Conservation (phyloP, 2,888 invertebrate species). For the Dasypogon diadema region DNA sequence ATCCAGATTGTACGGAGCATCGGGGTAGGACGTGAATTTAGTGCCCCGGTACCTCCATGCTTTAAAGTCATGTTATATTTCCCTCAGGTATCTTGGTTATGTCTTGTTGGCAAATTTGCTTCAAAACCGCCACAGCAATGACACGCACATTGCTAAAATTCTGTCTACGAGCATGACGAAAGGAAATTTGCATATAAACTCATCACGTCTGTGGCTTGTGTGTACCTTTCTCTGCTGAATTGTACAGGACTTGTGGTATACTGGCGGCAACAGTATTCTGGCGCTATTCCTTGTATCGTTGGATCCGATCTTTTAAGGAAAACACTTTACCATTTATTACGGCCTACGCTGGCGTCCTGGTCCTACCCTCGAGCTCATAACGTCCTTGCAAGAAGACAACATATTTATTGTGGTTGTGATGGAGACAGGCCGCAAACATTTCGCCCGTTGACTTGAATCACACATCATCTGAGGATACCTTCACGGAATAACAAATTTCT, state of each 20-base stretch:
- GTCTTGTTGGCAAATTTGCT: conserved; percentile 13
- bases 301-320: conserved; percentile 4
- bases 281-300: conserved; percentile 3
- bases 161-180: background rate
- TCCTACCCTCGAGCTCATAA: background rate
- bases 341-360: background rate
- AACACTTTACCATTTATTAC: conserved; percentile 16
- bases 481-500: conserved; percentile 10
- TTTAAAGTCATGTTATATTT: conserved; percentile 30
- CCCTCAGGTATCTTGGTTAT: conserved; percentile 14
- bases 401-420: background rate
- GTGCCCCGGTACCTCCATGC: background rate
- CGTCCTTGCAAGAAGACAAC: background rate
- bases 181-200: conserved; percentile 42
- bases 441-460: background rate
- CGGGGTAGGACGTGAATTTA: background rate
- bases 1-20: background rate
- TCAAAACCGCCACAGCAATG: background rate
- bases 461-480: background rate
- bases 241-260: too few species aligned
- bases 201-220: conserved; percentile 37
- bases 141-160: background rate
- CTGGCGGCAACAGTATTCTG: too few species aligned
- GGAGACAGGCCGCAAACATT: conserved; percentile 6
- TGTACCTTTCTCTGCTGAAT: conserved; percentile 13